Percentiles rank a stretch among this genome's conserved stretches.
Conservation (phyloP, 2,113 vertebrate species). For the Leptosomus discolor region DNA sequence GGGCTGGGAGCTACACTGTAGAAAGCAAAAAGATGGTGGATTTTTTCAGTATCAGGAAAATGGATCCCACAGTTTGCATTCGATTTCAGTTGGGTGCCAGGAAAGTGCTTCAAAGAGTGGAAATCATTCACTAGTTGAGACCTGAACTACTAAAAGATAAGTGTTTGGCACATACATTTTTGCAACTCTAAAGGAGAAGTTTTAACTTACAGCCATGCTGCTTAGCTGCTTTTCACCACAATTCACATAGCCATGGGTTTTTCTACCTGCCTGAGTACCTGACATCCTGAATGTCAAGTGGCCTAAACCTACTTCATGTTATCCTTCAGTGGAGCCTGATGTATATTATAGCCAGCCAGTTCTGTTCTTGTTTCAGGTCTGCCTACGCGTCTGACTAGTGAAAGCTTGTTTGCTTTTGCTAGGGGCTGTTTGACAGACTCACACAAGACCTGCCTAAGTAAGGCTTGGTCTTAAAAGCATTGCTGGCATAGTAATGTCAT, state of each 20-base stretch:
- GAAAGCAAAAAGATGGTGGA: background rate
- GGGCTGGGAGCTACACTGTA: background rate
- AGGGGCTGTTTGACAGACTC: slow-evolving; percentile 29
- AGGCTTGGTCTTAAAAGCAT: slow-evolving; percentile 47
- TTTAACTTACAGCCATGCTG: background rate
- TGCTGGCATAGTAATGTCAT: slow-evolving; percentile 34
- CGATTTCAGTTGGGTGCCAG: background rate
- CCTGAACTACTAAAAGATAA: background rate
- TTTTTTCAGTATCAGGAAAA: background rate
- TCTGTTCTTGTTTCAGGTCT: background rate
- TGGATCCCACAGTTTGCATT: background rate
- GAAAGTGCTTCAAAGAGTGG: background rate
- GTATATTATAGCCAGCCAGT: background rate
- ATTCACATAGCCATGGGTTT: background rate
- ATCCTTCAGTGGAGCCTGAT: background rate
- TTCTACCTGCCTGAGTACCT: background rate
- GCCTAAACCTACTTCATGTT: background rate
- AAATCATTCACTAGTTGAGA: background rate
- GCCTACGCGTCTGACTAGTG: background rate
- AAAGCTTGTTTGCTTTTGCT: slow-evolving; percentile 16
- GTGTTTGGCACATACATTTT: background rate
- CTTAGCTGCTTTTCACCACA: background rate
- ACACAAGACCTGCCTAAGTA: background rate
- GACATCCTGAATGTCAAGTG: background rate
- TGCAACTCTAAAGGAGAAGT: background rate